Conservation (phyloP, 92 coral and sea anemone genomes). For the Montipora capitata region DNA sequence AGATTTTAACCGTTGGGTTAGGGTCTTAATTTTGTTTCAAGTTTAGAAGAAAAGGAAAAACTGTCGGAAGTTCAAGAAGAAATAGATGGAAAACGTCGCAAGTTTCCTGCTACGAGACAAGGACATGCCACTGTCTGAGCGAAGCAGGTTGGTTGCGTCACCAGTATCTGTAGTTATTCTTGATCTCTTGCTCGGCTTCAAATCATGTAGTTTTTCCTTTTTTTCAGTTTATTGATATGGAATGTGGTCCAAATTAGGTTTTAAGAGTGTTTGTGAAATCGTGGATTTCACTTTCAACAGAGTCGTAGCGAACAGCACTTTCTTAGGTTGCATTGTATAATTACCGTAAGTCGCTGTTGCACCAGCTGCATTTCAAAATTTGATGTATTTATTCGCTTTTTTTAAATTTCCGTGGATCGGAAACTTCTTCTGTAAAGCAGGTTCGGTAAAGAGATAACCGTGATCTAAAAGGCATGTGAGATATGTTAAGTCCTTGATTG, state of each 20-base stretch:
- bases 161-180: neutral
- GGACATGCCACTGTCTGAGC: neutral
- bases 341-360: too few species aligned
- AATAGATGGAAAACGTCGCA: constrained; percentile 7
- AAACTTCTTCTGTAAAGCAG: too few species aligned
- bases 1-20: neutral
- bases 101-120: neutral
- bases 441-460: too few species aligned
- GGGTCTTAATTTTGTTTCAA: too few species aligned
- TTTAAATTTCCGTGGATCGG: too few species aligned
- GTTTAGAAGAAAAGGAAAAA: neutral
- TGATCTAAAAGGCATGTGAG: too few species aligned
- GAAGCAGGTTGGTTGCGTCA: constrained; percentile 30
- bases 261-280: neutral
- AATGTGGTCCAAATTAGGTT: neutral
- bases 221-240: neutral
- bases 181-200: neutral
- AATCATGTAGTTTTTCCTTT: neutral
- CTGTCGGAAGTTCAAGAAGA: neutral
- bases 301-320: neutral
- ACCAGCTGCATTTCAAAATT: too few species aligned
- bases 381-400: neutral
- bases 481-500: too few species aligned
- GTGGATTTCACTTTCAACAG: neutral
- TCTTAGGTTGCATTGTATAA: neutral